phyloP scores from a whole-genome alignment of 2,888 invertebrate genomes.

The Halictus ligatus region DNA sequence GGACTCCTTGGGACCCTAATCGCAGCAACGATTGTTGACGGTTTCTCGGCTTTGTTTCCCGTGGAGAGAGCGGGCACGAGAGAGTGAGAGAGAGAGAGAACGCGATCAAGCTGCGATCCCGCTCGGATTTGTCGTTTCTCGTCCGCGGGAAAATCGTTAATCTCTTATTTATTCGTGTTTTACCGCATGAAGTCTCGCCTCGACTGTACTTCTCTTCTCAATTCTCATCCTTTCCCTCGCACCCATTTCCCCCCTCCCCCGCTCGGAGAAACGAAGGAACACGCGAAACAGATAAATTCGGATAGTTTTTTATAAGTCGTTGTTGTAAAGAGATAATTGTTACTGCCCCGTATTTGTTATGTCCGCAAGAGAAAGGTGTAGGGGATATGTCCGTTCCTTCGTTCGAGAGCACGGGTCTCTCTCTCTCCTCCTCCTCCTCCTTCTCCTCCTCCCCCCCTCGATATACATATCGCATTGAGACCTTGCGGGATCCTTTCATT shows the following conservation, averaged over 20 bases:
- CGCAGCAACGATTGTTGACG: constrained; percentile 1
- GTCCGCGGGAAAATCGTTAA: not conserved
- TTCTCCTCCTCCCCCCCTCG: not conserved
- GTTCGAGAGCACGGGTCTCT: constrained; percentile 6
- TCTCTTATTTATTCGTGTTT: constrained; percentile 42
- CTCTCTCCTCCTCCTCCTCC: not conserved
- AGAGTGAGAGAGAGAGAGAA: not conserved
- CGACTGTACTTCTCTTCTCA: not conserved
- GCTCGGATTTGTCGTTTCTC: not conserved
- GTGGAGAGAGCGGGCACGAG: not conserved
- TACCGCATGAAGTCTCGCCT: constrained; percentile 17
- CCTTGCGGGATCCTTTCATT: constrained; percentile 1
- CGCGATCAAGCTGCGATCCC: not conserved
- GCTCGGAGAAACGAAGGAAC: not conserved
- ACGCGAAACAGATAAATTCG: not conserved
- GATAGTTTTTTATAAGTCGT: constrained; percentile 29
- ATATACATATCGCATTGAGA: too few relatives aligned
- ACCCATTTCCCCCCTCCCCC: not conserved
- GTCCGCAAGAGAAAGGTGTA: not conserved
- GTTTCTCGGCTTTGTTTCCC: not conserved
- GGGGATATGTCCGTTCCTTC: constrained; percentile 25
- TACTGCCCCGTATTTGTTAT: constrained; percentile 47
- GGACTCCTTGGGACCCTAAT: not conserved
- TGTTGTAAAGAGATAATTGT: constrained; percentile 53
- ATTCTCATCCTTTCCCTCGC: not conserved